These are phyloP conservation scores for Hirtodrosophila duncani DNA, from an alignment of 2,888 invertebrate species.

Conservation along the genomic window DNA sequence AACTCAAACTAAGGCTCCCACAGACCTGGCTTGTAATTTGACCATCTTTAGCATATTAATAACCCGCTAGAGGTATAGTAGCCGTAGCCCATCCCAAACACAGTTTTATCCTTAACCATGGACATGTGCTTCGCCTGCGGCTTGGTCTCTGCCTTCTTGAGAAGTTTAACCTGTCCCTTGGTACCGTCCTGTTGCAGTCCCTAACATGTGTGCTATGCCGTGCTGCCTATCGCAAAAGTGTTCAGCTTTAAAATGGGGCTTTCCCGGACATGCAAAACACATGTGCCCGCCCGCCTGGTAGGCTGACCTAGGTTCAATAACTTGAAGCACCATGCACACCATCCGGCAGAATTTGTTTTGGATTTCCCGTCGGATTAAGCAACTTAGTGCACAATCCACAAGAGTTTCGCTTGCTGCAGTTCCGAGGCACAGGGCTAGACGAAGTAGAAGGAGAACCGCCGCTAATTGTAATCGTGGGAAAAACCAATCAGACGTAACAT, in stretches of 20 bases:
- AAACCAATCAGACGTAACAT: slow-evolving; percentile 67
- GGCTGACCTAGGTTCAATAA: slow-evolving; percentile 52
- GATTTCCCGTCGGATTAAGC: slow-evolving; percentile 69
- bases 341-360: slow-evolving; percentile 61
- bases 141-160: too few species aligned
- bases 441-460: too few species aligned
- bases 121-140: too few species aligned
- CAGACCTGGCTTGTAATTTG: too few species aligned
- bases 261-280: slow-evolving; percentile 44
- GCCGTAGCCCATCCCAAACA: too few species aligned
- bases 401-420: slow-evolving; percentile 35
- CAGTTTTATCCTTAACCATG: too few species aligned
- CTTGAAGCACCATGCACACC: slow-evolving; percentile 33
- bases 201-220: slow-evolving; percentile 49
- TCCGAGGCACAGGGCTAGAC: too few species aligned
- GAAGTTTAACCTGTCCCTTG: slow-evolving; percentile 42
- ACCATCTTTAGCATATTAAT: too few species aligned
- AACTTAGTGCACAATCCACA: slow-evolving; percentile 62
- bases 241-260: slow-evolving; percentile 62
- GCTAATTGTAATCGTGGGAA: slow-evolving; percentile 68
- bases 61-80: too few species aligned
- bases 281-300: slow-evolving; percentile 32
- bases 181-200: slow-evolving; percentile 9
- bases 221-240: too few species aligned
- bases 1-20: too few species aligned